These are phyloP conservation scores for Saccostrea glomerata DNA, from an alignment of 1,140 invertebrate genomes.

Conservation along the genomic window DNA sequence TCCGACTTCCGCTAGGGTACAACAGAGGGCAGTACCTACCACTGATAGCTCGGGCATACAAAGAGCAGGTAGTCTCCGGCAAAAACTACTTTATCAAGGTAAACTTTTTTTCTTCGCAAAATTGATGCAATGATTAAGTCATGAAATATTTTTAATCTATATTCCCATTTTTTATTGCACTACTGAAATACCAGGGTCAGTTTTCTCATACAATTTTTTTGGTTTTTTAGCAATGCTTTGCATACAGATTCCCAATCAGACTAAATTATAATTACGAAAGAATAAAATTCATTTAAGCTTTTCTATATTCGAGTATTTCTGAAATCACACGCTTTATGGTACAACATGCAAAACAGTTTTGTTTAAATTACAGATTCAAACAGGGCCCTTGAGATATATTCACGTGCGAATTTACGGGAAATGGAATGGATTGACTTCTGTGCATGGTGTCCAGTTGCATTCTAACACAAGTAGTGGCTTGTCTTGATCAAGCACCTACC, in stretches of 20 bases:
- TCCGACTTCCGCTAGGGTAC: neutral
- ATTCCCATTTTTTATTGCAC: no score
- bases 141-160: no score
- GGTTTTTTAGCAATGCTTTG: no score
- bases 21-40: neutral
- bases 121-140: no score
- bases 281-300: neutral
- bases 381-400: neutral
- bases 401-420: neutral
- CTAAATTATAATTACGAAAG: no score
- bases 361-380: neutral
- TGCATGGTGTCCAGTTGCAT: neutral
- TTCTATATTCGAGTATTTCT: neutral
- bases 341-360: no score
- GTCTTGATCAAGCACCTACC: no score
- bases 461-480: no score
- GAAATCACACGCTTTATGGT: no score
- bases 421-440: neutral
- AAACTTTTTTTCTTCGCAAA: neutral
- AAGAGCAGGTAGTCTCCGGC: neutral
- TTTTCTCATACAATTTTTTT: no score
- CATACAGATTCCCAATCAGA: no score
- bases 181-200: no score
- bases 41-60: neutral
- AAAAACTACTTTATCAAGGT: neutral